phyloP scores from a whole-genome alignment of 2,797 vertebrate species.

The Macropus fuliginosus region DNA sequence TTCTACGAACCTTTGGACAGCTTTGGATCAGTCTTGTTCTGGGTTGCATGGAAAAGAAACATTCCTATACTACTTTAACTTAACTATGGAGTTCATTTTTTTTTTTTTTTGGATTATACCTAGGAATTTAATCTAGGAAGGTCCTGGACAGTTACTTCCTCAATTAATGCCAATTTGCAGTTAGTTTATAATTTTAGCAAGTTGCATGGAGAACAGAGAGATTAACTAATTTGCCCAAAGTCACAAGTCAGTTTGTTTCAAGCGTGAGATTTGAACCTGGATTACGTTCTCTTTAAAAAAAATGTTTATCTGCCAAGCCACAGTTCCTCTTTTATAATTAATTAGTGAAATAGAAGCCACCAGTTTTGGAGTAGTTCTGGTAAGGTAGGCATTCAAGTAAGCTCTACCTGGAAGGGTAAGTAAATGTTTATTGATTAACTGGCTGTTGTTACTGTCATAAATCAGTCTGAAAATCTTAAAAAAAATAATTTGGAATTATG shows the following conservation, averaged over 20 bases:
- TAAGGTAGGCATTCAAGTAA: background rate
- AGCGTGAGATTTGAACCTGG: background rate
- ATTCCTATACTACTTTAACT: background rate
- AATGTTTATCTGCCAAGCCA: background rate
- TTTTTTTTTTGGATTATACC: background rate
- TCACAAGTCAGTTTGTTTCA: background rate
- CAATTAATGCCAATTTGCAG: background rate
- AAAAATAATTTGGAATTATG: background rate
- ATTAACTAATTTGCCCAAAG: background rate
- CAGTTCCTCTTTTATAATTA: background rate
- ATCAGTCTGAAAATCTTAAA: background rate
- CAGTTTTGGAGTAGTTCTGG: background rate
- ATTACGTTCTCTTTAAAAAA: background rate
- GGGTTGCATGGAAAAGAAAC: background rate
- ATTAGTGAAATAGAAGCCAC: background rate
- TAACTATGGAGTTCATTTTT: background rate
- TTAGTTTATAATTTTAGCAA: background rate
- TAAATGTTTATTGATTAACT: background rate
- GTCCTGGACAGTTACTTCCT: background rate
- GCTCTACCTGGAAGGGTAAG: background rate
- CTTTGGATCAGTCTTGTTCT: background rate
- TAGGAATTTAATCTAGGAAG: background rate
- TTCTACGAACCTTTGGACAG: background rate
- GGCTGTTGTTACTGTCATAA: background rate
- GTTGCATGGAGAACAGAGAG: background rate